A percentile compares a stretch with the other conserved stretches of the same genome.
phyloP scores from a whole-genome alignment of 2,797 vertebrate species.

The Sarcophilus harrisii region DNA sequence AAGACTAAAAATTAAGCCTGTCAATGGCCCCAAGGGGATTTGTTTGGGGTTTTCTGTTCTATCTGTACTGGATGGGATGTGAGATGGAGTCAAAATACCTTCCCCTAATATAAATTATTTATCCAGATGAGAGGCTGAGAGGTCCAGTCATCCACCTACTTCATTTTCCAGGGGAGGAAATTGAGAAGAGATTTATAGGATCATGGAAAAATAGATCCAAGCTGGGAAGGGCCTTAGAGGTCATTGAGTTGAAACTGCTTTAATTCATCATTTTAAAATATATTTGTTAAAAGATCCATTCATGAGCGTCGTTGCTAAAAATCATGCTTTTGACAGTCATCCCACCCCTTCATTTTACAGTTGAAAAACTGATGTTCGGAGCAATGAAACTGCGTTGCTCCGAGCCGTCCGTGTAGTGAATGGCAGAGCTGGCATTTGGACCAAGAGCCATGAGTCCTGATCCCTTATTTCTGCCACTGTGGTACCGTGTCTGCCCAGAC shows the following conservation, averaged over 20 bases:
- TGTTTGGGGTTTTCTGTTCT: slow-evolving; percentile 18
- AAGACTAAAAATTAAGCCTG: slow-evolving; percentile 15
- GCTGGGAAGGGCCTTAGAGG: neutral
- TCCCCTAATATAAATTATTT: neutral
- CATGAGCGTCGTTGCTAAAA: neutral
- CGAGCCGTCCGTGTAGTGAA: neutral
- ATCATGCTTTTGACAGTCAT: neutral
- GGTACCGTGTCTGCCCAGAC: neutral
- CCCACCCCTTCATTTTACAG: neutral
- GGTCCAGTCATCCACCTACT: neutral
- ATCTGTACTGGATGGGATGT: neutral
- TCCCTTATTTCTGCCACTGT: neutral
- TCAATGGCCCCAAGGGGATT: neutral
- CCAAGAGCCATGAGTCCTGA: neutral
- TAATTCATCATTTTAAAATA: neutral
- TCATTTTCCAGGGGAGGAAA: neutral
- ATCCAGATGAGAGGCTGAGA: neutral
- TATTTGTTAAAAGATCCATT: neutral
- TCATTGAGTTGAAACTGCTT: neutral
- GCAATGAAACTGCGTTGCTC: neutral
- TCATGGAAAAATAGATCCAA: neutral
- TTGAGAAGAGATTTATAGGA: neutral
- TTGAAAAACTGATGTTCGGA: neutral
- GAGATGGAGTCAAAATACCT: neutral
- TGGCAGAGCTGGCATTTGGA: neutral